Evolutionary conservation across 2,888 invertebrate genomes (phyloP).

Genomic region (Drosophila anceps): DNA sequence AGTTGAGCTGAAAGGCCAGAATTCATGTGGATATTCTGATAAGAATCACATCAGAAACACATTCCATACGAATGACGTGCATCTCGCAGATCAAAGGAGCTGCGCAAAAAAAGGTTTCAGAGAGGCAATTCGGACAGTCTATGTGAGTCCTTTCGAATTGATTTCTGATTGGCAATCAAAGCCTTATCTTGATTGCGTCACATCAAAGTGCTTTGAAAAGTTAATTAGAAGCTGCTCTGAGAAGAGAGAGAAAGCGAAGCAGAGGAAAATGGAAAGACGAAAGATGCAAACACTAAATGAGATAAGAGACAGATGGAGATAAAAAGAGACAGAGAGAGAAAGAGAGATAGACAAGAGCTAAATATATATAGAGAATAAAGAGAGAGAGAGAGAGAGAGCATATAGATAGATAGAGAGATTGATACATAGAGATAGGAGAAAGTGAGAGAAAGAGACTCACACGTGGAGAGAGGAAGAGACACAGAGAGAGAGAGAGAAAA

Average conservation of each 20-base stretch:
- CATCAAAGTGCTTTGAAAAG: not conserved
- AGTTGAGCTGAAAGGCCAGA: not conserved
- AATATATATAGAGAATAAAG: not conserved
- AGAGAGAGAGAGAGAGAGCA: not conserved
- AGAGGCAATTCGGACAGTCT: not conserved
- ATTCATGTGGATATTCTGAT: not conserved
- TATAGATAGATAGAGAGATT: no score
- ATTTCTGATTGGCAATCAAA: not conserved
- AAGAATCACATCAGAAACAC: not conserved
- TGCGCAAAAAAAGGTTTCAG: not conserved
- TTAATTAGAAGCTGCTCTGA: not conserved
- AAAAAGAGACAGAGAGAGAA: not conserved
- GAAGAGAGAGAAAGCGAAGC: not conserved
- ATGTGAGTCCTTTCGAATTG: not conserved
- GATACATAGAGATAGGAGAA: not conserved
- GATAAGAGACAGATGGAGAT: not conserved
- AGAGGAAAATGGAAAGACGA: no score
- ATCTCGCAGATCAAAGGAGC: not conserved
- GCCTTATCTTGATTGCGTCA: not conserved
- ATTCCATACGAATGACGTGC: constrained; percentile 1
- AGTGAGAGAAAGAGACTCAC: no score
- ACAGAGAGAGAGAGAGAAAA: not conserved
- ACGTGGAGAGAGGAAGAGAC: not conserved
- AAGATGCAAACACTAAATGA: not conserved
- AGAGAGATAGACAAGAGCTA: not conserved